Percentiles rank a stretch among this genome's conserved stretches.
Evolutionary conservation across 2,113 vertebrate genomes (phyloP).

Genomic region (Lichenostomus cassidix): DNA sequence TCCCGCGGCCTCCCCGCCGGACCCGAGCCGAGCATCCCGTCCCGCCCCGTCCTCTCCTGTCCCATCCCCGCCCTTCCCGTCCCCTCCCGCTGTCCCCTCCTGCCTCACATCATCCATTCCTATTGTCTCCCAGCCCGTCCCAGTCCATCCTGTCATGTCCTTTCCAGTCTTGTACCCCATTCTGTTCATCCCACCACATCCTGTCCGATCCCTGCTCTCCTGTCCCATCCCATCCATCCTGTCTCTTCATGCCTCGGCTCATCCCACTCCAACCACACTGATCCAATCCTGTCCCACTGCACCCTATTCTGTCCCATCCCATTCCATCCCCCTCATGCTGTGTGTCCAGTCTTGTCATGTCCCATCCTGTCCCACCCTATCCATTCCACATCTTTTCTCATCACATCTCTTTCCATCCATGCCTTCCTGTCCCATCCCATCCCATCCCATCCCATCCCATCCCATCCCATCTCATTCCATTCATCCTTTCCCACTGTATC

Average conservation of each 20-base stretch:
- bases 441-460: background rate
- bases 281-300: background rate
- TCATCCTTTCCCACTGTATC: background rate
- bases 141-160: background rate
- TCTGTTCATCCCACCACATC: background rate
- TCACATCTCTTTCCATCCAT: background rate
- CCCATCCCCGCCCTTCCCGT: background rate
- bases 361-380: background rate
- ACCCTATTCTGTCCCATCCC: no score
- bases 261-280: no score
- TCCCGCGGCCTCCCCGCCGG: no score
- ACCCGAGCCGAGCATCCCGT: no score
- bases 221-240: background rate
- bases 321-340: background rate
- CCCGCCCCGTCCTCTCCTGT: background rate
- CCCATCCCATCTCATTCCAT: background rate
- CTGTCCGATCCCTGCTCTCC: background rate
- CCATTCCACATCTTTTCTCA: background rate
- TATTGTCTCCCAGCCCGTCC: background rate
- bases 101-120: background rate
- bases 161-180: background rate
- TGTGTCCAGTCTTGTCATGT: background rate
- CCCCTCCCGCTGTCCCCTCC: background rate
- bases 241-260: background rate
- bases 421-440: no score